Base-by-base conservation (phyloP, 2,113 vertebrate species). In the Dromas ardeola region DNA sequence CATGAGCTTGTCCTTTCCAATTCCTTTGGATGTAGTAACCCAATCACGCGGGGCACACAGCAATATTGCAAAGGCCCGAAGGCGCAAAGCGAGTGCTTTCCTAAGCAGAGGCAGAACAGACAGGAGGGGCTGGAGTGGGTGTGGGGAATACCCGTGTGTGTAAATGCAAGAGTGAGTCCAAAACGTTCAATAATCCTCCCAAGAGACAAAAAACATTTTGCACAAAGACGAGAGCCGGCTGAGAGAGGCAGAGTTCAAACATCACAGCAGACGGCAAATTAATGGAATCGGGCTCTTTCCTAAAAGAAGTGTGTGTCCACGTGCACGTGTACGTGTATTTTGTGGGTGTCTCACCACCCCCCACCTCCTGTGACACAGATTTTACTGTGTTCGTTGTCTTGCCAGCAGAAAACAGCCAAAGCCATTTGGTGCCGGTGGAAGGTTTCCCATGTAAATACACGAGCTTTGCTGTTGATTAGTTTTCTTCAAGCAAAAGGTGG, bases 291-390 rank as follows among this genome's bases (percentile, higher is more conserved):
- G 43, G 43, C 23, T 30, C 38, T 43, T 12, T 58, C 30, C 87
- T 63, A 16, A 42, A 19, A 73, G 13, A 42, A 34, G 1, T 9
- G 53, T 15, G 63, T n/a, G 23, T 10, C 53, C 53, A 56, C 3
- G 1, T 14, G 26, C 1, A 0, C 5, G 21, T 38, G 22, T 15
- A 2, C 12, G 6, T n/a, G 42, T 42, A 23, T 38, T 83, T 13
- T 50, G 49, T 6, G 70, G 61, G 50, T 30, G 52, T 30, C 62
- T 13, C 29, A 4, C 18, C 20, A 47, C 30, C 29, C 32, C 38
- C 18, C 19, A 38, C 4, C 21, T 61, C 42, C 76, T 12, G 36
- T 34, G 40, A 43, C 52, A 55, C 5, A n/a, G 77, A 34, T 17
- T 66, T 18, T 30, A 26, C 40, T 45, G 21, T 2, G 29, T 10